Base-by-base conservation (phyloP, 1,140 invertebrate species). In the Cyphomyrmex costatus region DNA sequence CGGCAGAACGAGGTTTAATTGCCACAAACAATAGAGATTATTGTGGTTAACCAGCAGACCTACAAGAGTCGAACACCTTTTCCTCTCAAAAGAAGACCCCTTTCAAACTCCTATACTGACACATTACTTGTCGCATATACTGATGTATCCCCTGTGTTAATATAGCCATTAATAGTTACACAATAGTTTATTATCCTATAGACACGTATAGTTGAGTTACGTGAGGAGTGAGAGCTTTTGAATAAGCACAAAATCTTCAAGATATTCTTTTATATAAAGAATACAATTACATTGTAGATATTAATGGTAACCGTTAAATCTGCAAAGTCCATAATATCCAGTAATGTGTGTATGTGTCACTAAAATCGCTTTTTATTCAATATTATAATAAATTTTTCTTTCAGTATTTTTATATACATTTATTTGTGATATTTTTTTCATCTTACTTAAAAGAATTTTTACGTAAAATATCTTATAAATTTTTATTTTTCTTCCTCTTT, bases 11-110 rank as follows among this genome's bases (percentile, higher is more conserved):
- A 88, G 70, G 82, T 77, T 90, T 90, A 90, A 90, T 90, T 90
- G 89, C 77, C 46, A 73, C 77, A 90, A 90, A 90, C 89, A 90
- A 90, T 90, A 36, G 77, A 60, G 70, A 90, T 90, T 90, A 90
- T 90, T 90, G 89, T 88, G 53, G 51, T 58, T 30, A 68, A 36
- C 10, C 14, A n/a, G 14, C 21, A 77, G 56, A 21, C 65, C 42
- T 58, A 36, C 27, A 46, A 19, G 24, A 49, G 36, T 10, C 36
- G 10, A 42, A 42, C 66, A 58, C 53, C 36, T 24, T 51, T 49
- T 10, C 46, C 12, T 53, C 65, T 46, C n/a, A 14, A 21, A 14
- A 46, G 46, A 56, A 21, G 36, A 7, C 66, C 36, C 24, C 12
- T 46, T 80, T 60, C 33, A 70, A 14, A 53, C 3, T 24, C 33